Percentiles rank a stretch among this genome's conserved stretches.
These are phyloP conservation scores for Glareola pratincola DNA, from an alignment of 2,113 vertebrate species.

Conservation along the genomic window DNA sequence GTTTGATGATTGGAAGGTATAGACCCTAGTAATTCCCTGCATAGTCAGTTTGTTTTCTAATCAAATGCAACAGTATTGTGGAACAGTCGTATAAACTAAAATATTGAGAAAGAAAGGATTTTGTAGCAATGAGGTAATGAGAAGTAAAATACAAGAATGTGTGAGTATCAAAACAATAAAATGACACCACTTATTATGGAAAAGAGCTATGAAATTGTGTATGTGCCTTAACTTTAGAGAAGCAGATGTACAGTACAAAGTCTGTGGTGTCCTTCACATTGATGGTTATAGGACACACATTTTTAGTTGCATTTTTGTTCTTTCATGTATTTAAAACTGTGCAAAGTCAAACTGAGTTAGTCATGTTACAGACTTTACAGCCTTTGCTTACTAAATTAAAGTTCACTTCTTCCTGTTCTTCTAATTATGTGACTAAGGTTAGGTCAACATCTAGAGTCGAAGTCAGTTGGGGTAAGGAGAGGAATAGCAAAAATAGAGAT, in stretches of 20 bases:
- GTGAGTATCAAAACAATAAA: neutral
- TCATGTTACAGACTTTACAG: neutral
- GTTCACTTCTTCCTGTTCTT: neutral
- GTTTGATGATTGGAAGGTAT: neutral
- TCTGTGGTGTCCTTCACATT: neutral
- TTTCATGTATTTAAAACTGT: neutral
- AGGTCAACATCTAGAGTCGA: neutral
- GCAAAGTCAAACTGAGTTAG: neutral
- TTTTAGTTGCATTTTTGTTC: neutral
- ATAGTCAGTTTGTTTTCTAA: neutral
- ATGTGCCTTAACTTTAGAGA: neutral
- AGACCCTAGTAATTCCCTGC: neutral
- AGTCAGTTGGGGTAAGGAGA: neutral
- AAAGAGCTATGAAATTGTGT: neutral
- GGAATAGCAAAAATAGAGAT: neutral
- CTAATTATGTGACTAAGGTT: neutral
- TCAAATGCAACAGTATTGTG: neutral
- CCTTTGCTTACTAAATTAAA: neutral
- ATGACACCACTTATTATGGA: neutral
- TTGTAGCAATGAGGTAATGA: conserved; percentile 26
- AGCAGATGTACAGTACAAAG: neutral
- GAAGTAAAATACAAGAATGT: neutral
- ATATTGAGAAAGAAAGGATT: neutral
- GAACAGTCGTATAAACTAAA: neutral
- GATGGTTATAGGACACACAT: neutral